Percentiles rank a stretch among this genome's conserved stretches.
Conservation (phyloP, 2,797 vertebrate genomes). For the Macropus fuliginosus region DNA sequence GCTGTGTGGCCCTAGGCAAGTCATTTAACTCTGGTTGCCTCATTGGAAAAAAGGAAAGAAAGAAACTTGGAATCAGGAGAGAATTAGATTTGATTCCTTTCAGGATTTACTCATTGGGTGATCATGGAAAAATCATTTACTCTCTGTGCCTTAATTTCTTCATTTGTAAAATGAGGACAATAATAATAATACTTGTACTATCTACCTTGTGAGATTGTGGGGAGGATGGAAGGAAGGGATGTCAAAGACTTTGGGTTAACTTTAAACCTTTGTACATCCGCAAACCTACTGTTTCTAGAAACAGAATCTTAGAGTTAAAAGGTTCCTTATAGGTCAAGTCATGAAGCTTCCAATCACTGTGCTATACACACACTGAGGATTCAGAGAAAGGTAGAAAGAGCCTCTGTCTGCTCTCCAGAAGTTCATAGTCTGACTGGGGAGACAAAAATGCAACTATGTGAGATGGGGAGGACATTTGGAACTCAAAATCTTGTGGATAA, state of each 20-base stretch:
- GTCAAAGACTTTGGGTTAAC: not conserved
- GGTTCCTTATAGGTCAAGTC: not conserved
- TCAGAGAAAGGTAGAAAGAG: not conserved
- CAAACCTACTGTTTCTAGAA: not conserved
- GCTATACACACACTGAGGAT: not conserved
- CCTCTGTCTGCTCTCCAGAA: not conserved
- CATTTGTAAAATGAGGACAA: not conserved
- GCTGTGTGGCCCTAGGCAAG: no score
- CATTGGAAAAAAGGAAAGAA: no score
- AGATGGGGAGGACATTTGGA: no score
- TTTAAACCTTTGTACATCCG: not conserved
- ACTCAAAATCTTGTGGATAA: no score
- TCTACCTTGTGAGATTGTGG: not conserved
- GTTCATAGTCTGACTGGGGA: not conserved
- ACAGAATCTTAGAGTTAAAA: not conserved
- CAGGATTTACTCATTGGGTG: not conserved
- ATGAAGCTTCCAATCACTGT: not conserved
- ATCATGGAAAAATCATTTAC: not conserved
- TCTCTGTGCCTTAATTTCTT: not conserved
- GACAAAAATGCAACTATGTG: not conserved
- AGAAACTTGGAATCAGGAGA: not conserved
- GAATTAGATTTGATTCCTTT: not conserved
- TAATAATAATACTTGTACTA: not conserved
- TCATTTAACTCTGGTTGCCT: no score
- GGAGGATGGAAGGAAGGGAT: not conserved